These are phyloP conservation scores for Dascillus cervinus DNA, from an alignment of 2,888 invertebrate genomes.

Conservation along the genomic window DNA sequence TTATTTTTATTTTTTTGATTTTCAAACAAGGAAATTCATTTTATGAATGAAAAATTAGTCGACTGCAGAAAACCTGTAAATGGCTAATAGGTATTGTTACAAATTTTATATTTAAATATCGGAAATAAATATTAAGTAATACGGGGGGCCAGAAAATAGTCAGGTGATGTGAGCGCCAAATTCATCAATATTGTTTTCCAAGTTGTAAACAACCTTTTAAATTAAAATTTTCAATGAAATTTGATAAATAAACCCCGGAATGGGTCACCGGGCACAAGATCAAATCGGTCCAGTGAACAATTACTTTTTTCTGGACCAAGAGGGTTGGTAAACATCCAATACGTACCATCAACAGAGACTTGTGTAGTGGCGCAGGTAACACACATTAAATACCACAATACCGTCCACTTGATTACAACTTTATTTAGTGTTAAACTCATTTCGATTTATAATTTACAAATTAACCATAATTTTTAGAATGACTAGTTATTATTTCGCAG, in stretches of 20 bases:
- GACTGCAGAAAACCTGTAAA: too few relatives aligned
- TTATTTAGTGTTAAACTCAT: slow-evolving; percentile 21
- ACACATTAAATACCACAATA: slow-evolving; percentile 32
- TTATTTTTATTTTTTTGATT: too few relatives aligned
- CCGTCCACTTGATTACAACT: slow-evolving; percentile 25
- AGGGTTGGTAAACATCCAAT: background rate
- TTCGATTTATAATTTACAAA: slow-evolving; percentile 19
- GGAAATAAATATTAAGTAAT: too few relatives aligned
- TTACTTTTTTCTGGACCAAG: slow-evolving; percentile 1
- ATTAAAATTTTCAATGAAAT: slow-evolving; percentile 16
- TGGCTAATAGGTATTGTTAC: too few relatives aligned
- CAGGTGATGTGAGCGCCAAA: slow-evolving; percentile 14
- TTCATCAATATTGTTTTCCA: slow-evolving; percentile 16
- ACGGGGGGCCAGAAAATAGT: too few relatives aligned
- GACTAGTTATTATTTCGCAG: slow-evolving; percentile 25
- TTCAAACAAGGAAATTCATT: too few relatives aligned
- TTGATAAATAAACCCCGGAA: slow-evolving; percentile 1
- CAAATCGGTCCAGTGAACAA: slow-evolving; percentile 3
- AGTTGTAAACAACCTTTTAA: slow-evolving; percentile 18
- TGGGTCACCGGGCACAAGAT: too few relatives aligned
- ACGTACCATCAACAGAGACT: slow-evolving; percentile 29
- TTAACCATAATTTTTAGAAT: slow-evolving; percentile 24
- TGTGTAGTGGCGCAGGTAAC: slow-evolving; percentile 29
- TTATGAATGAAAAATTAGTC: too few relatives aligned
- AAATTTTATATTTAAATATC: too few relatives aligned